Evolutionary conservation across 2,888 invertebrate genomes (phyloP).

Genomic region (Caenorhabditis zanzibari): DNA sequence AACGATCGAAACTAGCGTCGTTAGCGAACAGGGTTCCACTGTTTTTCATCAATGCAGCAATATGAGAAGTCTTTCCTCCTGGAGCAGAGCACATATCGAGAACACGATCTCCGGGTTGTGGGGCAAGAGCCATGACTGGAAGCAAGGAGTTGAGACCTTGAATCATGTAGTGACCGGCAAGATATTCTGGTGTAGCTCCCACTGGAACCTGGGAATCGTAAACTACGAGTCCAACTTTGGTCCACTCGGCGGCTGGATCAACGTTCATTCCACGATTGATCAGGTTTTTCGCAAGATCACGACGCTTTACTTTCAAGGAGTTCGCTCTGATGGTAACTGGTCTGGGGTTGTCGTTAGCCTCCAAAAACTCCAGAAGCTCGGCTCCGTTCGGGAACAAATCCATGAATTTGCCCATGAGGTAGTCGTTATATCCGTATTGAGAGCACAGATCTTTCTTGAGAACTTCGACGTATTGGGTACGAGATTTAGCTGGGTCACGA

Average conservation of each 20-base stretch:
- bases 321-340: slow-evolving; percentile 97
- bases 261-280: slow-evolving; percentile 98
- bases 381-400: slow-evolving; percentile 89
- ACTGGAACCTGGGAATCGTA: slow-evolving; percentile 97
- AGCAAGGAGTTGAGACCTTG: slow-evolving; percentile 91
- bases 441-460: slow-evolving; percentile 90
- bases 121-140: slow-evolving; percentile 97
- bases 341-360: slow-evolving; percentile 95
- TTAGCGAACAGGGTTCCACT: slow-evolving; percentile 97
- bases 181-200: slow-evolving; percentile 97
- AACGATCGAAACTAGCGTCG: slow-evolving; percentile 88
- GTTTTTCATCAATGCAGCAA: slow-evolving; percentile 94
- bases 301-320: slow-evolving; percentile 89
- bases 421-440: slow-evolving; percentile 98
- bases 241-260: slow-evolving; percentile 98
- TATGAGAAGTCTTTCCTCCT: slow-evolving; percentile 98
- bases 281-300: slow-evolving; percentile 87
- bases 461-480: slow-evolving; percentile 74
- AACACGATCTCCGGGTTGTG: slow-evolving; percentile 89
- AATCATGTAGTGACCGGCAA: slow-evolving; percentile 97
- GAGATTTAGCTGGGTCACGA: slow-evolving; percentile 73
- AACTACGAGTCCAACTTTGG: slow-evolving; percentile 96
- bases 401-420: slow-evolving; percentile 94
- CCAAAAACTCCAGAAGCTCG: slow-evolving; percentile 92
- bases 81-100: slow-evolving; percentile 99